Conservation (phyloP, 1,140 invertebrate genomes). For the Drosophila ficusphila region DNA sequence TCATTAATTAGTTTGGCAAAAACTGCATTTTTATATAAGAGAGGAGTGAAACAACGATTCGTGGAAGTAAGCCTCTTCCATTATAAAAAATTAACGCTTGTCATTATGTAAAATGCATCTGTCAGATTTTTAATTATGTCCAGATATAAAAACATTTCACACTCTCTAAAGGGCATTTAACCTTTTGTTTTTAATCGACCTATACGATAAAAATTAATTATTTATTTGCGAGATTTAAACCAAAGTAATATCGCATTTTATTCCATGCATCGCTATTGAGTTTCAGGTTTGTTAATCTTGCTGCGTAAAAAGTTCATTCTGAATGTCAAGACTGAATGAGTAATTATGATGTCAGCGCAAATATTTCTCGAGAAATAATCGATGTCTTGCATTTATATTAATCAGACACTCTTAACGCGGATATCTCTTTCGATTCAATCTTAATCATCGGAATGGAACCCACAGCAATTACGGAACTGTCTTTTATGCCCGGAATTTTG, state of each 20-base stretch:
- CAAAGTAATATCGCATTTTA: background rate
- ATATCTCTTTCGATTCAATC: background rate
- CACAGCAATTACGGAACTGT: constrained; percentile 31
- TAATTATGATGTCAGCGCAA: constrained; percentile 15
- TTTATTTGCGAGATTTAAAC: background rate
- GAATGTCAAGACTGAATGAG: constrained; percentile 18
- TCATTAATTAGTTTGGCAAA: constrained; percentile 30
- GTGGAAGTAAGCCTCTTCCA: background rate
- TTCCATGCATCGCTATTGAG: background rate
- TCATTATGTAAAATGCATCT: background rate
- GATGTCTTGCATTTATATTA: background rate
- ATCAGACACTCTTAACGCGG: background rate
- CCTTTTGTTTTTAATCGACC: background rate
- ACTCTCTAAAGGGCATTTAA: background rate
- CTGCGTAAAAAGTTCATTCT: background rate
- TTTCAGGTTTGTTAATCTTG: background rate
- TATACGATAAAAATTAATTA: background rate
- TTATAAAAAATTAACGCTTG: constrained; percentile 3
- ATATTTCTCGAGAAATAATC: background rate
- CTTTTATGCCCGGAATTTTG: background rate
- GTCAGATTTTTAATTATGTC: background rate
- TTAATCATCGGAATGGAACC: constrained; percentile 6
- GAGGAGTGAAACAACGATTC: background rate
- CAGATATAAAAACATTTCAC: background rate
- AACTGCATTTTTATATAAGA: constrained; percentile 5